Evolutionary conservation across 2,888 invertebrate species (phyloP).

Genomic region (Onchidella celtica): DNA sequence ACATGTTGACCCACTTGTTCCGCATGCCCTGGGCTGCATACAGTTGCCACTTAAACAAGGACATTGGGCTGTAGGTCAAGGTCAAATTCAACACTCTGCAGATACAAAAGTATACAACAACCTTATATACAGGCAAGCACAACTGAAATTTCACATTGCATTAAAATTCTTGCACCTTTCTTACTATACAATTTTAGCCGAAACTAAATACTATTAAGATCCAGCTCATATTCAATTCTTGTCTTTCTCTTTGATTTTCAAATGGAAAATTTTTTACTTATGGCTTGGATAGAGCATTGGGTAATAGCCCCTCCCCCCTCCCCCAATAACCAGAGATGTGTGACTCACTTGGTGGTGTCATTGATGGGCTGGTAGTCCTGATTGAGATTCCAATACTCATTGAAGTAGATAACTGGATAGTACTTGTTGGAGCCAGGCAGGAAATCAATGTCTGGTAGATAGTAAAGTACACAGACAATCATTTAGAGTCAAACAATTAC

Average conservation of each 20-base stretch:
- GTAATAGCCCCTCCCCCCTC: no score
- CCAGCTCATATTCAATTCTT: no score
- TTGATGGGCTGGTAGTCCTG: conserved; percentile 92
- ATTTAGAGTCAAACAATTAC: not conserved
- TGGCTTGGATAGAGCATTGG: no score
- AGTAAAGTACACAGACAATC: not conserved
- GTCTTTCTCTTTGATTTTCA: no score
- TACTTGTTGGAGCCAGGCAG: conserved; percentile 92
- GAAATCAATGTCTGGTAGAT: conserved; percentile 88
- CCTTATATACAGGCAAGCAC: no score
- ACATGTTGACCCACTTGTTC: conserved; percentile 87
- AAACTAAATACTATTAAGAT: no score
- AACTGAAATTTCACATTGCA: no score
- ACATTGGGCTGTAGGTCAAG: conserved; percentile 87
- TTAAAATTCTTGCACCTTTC: no score
- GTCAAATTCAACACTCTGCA: conserved; percentile 80
- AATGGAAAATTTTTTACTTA: no score
- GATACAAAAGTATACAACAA: not conserved
- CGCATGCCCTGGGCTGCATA: conserved; percentile 98
- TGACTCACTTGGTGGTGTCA: conserved; percentile 86
- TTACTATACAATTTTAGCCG: no score
- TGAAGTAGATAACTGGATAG: conserved; percentile 95
- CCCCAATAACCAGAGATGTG: no score
- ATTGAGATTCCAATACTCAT: conserved; percentile 99
- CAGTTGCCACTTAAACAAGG: conserved; percentile 98